These are phyloP conservation scores for Lutraria rhynchaena DNA, from an alignment of 1,140 invertebrate genomes.

Conservation along the genomic window DNA sequence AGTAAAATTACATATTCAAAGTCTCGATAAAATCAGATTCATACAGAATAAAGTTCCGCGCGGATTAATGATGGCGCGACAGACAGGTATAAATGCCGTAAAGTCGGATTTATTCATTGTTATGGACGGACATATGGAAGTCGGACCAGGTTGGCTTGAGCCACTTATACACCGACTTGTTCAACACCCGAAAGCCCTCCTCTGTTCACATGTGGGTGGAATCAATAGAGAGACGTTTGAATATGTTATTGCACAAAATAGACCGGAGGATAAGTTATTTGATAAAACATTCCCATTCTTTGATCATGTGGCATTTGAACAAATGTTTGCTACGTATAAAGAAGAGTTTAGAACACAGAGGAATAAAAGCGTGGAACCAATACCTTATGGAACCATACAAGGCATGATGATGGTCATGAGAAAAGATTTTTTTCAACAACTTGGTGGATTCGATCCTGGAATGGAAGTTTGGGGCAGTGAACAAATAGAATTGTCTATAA, in stretches of 20 bases:
- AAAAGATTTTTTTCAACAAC: conserved; percentile 82
- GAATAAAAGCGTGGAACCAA: conserved; percentile 41
- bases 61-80: conserved; percentile 47
- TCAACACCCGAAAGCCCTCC: conserved; percentile 31
- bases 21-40: conserved; percentile 23
- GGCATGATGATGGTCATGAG: conserved; percentile 52
- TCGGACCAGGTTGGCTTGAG: conserved; percentile 33
- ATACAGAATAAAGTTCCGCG: not conserved
- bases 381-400: conserved; percentile 12
- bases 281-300: conserved; percentile 22
- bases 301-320: conserved; percentile 38
- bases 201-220: conserved; percentile 31
- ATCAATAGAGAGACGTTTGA: conserved; percentile 26
- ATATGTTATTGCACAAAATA: conserved; percentile 11
- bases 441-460: conserved; percentile 97
- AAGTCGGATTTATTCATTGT: conserved; percentile 25
- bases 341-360: not conserved
- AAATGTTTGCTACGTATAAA: conserved; percentile 34
- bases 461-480: conserved; percentile 46
- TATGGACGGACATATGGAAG: conserved; percentile 52
- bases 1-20: conserved; percentile 31
- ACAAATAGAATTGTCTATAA: conserved; percentile 49
- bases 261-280: conserved; percentile 11
- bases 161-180: conserved; percentile 27
- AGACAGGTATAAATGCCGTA: conserved; percentile 28